These are phyloP conservation scores for Rhodeus uyekii DNA, from an alignment of 2,797 vertebrate genomes.

Conservation along the genomic window DNA sequence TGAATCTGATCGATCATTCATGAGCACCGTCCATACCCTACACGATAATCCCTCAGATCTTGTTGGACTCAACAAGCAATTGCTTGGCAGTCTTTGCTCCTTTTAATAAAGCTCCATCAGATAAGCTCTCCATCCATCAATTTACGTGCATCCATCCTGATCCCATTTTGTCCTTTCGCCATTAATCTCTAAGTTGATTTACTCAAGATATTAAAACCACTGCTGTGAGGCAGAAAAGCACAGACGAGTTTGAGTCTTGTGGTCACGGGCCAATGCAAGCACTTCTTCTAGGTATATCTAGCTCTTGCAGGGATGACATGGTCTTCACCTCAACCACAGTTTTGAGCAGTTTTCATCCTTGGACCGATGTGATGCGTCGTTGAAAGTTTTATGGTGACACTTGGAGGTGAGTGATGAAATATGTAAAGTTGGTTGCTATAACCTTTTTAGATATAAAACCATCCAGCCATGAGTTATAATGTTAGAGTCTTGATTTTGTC, in stretches of 20 bases:
- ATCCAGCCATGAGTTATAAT: neutral
- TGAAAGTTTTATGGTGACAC: conserved; percentile 71
- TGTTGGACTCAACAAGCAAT: neutral
- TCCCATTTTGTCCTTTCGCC: conserved; percentile 43
- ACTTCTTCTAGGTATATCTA: conserved; percentile 76
- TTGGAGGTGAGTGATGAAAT: conserved; percentile 67
- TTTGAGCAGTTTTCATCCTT: conserved; percentile 68
- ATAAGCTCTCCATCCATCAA: conserved; percentile 43
- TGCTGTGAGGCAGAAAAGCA: neutral
- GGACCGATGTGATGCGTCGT: conserved; percentile 62
- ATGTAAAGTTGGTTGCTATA: neutral
- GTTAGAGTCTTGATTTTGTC: neutral
- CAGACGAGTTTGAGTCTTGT: conserved; percentile 66
- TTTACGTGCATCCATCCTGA: conserved; percentile 39
- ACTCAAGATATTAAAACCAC: conserved; percentile 40
- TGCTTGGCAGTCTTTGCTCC: conserved; percentile 39
- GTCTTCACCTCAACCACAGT: conserved; percentile 70
- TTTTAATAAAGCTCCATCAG: conserved; percentile 34
- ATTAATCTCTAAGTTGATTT: conserved; percentile 48
- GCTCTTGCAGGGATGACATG: conserved; percentile 70
- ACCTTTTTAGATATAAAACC: neutral
- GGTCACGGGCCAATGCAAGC: conserved; percentile 76
- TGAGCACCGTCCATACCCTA: too few relatives aligned
- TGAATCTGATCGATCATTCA: too few relatives aligned
- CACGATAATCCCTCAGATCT: conserved; percentile 31